Conservation (phyloP, 2,797 vertebrate genomes). For the Cirrhinus mrigala region DNA sequence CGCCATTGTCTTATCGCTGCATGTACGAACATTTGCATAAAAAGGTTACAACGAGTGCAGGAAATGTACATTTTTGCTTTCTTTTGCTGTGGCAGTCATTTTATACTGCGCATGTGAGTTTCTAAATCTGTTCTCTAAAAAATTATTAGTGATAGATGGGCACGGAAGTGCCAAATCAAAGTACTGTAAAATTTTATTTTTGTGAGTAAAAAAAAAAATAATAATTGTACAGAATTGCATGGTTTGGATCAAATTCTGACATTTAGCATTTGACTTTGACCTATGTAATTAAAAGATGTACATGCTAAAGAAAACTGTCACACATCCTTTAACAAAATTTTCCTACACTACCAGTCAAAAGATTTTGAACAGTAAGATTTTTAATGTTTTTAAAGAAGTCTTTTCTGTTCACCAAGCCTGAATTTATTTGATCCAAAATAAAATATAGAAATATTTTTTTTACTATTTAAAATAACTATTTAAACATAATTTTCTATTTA, state of each 20-base stretch:
- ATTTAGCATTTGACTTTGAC: background rate
- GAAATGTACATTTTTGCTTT: conserved; percentile 10
- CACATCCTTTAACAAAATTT: no score
- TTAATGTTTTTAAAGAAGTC: no score
- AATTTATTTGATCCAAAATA: no score
- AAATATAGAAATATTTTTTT: no score
- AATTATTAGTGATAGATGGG: background rate
- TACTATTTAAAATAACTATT: no score
- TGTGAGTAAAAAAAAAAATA: background rate
- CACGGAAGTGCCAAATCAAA: background rate
- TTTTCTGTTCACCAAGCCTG: no score
- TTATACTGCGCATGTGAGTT: background rate
- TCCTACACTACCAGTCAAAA: no score
- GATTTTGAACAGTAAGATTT: no score
- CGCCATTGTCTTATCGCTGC: conserved; percentile 33
- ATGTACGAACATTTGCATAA: conserved; percentile 44
- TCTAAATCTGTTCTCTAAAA: background rate
- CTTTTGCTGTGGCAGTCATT: background rate
- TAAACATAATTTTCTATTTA: no score
- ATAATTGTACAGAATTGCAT: no score
- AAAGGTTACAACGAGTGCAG: conserved; percentile 25
- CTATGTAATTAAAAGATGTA: background rate
- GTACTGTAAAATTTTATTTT: background rate
- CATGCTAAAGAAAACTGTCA: no score
- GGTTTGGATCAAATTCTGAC: no score